phyloP scores from a whole-genome alignment of 2,797 vertebrate genomes.

The Taenioides sp. region DNA sequence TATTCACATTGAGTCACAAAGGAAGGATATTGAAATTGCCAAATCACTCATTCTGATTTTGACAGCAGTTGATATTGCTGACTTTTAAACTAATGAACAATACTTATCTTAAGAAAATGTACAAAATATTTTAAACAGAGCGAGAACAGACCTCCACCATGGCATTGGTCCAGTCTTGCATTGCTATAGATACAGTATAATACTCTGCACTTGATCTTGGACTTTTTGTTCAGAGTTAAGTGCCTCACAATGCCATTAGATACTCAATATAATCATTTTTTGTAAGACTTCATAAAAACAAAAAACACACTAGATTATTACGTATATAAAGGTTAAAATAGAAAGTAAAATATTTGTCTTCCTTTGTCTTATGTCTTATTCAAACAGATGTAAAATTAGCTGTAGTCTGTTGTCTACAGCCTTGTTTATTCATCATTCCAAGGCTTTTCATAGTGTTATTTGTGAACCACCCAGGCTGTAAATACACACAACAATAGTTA shows the following conservation, averaged over 20 bases:
- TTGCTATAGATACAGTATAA: neutral
- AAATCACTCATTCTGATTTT: slow-evolving; percentile 75
- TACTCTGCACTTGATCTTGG: neutral
- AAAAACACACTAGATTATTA: neutral
- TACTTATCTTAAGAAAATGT: slow-evolving; percentile 1
- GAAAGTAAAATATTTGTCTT: neutral
- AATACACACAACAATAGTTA: slow-evolving; percentile 63
- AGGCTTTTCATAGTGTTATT: slow-evolving; percentile 23
- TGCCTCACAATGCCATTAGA: neutral
- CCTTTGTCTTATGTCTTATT: neutral
- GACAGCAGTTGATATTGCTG: slow-evolving; percentile 2
- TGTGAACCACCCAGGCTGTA: slow-evolving; percentile 54
- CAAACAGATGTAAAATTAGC: neutral
- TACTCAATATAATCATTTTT: neutral
- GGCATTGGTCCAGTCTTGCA: neutral
- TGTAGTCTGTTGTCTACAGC: neutral
- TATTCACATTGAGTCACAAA: slow-evolving; percentile 75
- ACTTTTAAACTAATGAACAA: slow-evolving; percentile 10
- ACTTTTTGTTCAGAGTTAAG: neutral
- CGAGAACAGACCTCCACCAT: neutral
- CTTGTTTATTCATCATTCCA: neutral
- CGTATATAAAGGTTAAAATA: neutral
- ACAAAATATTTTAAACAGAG: neutral
- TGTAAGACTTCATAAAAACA: neutral
- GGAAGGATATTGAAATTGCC: slow-evolving; percentile 65